Percentiles rank a stretch among this genome's conserved stretches.
Evolutionary conservation across 2,797 vertebrate genomes (phyloP).

Genomic region (Glossophaga mutica): DNA sequence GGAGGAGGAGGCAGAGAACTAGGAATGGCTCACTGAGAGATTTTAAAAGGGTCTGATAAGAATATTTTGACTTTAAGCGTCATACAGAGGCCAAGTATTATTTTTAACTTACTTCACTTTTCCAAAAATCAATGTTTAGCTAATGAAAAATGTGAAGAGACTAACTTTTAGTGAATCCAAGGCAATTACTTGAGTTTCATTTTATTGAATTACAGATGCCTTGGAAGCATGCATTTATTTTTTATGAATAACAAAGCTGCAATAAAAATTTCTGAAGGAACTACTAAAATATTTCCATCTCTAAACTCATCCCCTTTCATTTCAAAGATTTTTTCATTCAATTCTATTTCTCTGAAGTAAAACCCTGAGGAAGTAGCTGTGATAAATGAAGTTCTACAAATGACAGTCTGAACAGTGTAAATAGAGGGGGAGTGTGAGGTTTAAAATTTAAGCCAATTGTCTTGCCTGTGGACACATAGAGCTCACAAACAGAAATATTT

Average conservation of each 20-base stretch:
- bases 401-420: neutral
- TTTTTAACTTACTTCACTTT: conserved; percentile 18
- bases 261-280: neutral
- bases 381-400: conserved; percentile 28
- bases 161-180: neutral
- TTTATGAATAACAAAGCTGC: neutral
- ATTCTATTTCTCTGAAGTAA: conserved; percentile 33
- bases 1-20: neutral
- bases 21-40: neutral
- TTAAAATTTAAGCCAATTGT: neutral
- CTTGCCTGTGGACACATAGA: neutral
- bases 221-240: neutral
- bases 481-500: conserved; percentile 2
- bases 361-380: conserved; percentile 6
- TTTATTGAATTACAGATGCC: neutral
- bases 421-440: neutral
- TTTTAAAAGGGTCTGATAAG: neutral
- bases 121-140: conserved; percentile 22
- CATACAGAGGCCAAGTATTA: neutral
- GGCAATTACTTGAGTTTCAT: neutral
- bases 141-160: neutral
- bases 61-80: neutral
- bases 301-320: neutral
- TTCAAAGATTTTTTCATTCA: neutral
- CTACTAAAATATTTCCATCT: neutral